Evolutionary conservation across 2,888 invertebrate species (phyloP).

Genomic region (Megastigmus dorsalis): DNA sequence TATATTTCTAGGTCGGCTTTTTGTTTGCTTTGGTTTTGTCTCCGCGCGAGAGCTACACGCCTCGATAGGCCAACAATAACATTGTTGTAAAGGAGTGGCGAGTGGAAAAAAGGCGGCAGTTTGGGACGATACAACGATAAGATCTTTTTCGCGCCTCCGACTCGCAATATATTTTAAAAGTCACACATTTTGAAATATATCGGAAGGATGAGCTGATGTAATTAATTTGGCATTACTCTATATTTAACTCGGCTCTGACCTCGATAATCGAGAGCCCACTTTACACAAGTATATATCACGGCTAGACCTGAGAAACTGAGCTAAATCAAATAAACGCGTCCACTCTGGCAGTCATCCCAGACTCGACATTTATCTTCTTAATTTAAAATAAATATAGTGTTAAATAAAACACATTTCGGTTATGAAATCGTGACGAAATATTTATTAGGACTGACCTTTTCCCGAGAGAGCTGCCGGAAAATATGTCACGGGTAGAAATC

Average conservation of each 20-base stretch:
- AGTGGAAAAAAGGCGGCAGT: neutral
- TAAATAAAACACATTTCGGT: neutral
- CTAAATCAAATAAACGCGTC: constrained; percentile 4
- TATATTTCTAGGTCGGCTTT: neutral
- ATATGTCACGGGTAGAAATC: too few relatives aligned
- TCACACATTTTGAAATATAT: too few relatives aligned
- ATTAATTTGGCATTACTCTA: neutral
- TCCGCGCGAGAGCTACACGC: neutral
- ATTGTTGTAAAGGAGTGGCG: constrained; percentile 39
- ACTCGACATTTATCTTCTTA: neutral
- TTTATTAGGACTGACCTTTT: too few relatives aligned
- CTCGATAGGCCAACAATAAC: constrained; percentile 42
- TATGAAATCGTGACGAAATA: too few relatives aligned
- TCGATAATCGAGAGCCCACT: constrained; percentile 1
- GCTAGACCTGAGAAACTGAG: neutral
- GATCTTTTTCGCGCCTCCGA: constrained; percentile 3
- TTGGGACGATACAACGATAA: neutral
- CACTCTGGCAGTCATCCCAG: neutral
- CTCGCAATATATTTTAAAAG: too few relatives aligned
- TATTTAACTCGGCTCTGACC: neutral
- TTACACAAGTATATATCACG: neutral
- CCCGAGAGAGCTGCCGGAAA: too few relatives aligned
- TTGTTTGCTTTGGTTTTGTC: constrained; percentile 10
- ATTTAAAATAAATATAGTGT: constrained; percentile 7
- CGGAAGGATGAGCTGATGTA: too few relatives aligned